Percentiles rank a stretch among this genome's conserved stretches.
Conservation (phyloP, 2,888 invertebrate genomes). For the Merodon equestris region DNA sequence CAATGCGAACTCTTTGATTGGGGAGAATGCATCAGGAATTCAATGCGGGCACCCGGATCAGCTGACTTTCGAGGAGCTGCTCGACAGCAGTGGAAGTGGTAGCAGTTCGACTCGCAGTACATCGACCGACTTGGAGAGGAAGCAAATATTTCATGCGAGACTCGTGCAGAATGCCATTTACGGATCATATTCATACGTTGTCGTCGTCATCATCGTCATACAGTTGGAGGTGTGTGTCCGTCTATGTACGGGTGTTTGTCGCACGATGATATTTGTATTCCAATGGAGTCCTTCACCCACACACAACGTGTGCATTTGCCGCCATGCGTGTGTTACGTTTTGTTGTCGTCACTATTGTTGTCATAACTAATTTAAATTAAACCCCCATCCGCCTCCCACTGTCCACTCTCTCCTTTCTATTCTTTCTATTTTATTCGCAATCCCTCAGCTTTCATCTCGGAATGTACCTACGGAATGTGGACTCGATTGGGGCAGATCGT, state of each 20-base stretch:
- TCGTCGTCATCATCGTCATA: conserved; percentile 44
- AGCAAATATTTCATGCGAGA: conserved; percentile 62
- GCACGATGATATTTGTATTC: conserved; percentile 57
- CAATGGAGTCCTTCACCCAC: conserved; percentile 46
- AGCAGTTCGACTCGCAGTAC: conserved; percentile 4
- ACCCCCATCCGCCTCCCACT: not conserved
- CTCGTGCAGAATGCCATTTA: conserved; percentile 69
- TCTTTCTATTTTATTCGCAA: no score
- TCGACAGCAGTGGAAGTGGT: conserved; percentile 5
- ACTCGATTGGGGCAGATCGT: conserved; percentile 65
- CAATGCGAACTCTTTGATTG: conserved; percentile 54
- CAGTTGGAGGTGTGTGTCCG: conserved; percentile 16
- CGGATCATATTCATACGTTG: conserved; percentile 69
- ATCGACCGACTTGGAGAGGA: conserved; percentile 60
- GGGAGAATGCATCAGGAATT: conserved; percentile 64
- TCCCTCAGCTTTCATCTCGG: no score
- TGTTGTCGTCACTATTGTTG: conserved; percentile 67
- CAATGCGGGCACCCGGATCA: conserved; percentile 67
- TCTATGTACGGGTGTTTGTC: conserved; percentile 55
- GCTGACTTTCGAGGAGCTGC: conserved; percentile 54
- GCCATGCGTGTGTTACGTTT: conserved; percentile 23
- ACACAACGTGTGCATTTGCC: conserved; percentile 23
- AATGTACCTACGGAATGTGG: conserved; percentile 38
- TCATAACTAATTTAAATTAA: conserved; percentile 68
- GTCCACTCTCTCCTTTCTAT: no score